Evolutionary conservation across 2,113 vertebrate species (phyloP), one percentile per base, ranked within the genome.

Genomic region (Motacilla alba): DNA sequence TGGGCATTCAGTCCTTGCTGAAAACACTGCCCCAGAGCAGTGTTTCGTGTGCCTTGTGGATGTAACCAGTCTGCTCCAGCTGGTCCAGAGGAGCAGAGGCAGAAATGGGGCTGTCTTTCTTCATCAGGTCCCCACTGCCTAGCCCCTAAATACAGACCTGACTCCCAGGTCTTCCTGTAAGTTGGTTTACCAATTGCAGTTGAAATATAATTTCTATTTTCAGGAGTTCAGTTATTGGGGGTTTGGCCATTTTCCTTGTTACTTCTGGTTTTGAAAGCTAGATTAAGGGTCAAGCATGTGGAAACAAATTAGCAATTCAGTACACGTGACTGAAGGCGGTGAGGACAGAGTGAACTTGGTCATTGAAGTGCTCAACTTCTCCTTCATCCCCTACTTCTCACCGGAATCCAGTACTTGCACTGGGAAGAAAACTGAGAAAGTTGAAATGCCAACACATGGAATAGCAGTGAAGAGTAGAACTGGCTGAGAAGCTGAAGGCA

Each of bases 121-220:
- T 60, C 3, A 27, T 83, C 44, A 10, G 0, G 33, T 92, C 35
- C 33, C 44, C 4, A 4, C 26, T 44, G 1, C 2, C 35, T 17
- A 60, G 8, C 18, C n/a, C 2, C 0, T 37, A 58, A 70, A 50
- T 35, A 31, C 49, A 47, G n/a, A 73, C 22, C 55, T 69, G 47
- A 37, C 23, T 81, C 31, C 11, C 28, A 27, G 7, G 8, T 68
- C 26, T 49, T 93, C 39, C 50, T 43, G 15, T 52, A 70, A 88
- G 26, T 12, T 58, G 31, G 10, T 46, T 83, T 37, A 33, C 59
- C 50, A 58, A 49, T 76, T 44, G 27, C 31, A 31, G 28, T 31
- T 77, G 81, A 75, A 81, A 84, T 67, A 53, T 27, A 52, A 74
- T 56, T 62, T 37, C 8, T 67, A 0, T 64, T 93, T 94, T 85